A percentile compares a stretch with the other conserved stretches of the same genome.
Conservation (phyloP, 2,113 vertebrate genomes). For the Pluvialis apricaria region DNA sequence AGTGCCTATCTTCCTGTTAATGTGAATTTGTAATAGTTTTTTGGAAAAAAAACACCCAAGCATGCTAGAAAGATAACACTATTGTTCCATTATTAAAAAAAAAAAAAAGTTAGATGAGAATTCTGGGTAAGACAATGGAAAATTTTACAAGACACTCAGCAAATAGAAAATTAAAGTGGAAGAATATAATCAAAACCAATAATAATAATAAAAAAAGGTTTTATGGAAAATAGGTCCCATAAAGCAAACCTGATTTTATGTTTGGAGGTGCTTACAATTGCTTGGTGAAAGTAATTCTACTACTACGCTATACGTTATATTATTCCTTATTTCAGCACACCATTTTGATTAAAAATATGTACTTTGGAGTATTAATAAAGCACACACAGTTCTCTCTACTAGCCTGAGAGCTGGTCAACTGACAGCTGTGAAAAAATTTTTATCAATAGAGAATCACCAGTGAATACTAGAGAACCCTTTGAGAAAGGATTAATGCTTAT, state of each 20-base stretch:
- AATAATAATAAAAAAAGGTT: background rate
- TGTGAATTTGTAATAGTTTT: background rate
- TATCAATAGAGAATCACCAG: background rate
- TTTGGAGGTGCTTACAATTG: background rate
- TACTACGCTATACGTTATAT: background rate
- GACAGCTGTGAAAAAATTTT: background rate
- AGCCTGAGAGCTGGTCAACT: background rate
- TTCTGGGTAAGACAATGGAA: background rate
- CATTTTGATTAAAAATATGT: background rate
- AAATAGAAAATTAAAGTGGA: background rate
- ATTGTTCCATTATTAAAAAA: background rate
- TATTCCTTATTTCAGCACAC: background rate
- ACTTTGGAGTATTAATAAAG: background rate
- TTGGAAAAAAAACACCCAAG: fast-evolving
- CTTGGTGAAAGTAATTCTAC: background rate
- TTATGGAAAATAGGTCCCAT: background rate
- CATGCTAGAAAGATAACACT: background rate
- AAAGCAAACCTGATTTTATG: background rate
- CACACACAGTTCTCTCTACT: background rate
- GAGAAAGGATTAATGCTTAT: background rate
- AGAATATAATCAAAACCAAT: background rate
- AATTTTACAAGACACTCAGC: background rate
- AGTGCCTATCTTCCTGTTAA: background rate
- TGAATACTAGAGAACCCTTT: background rate
- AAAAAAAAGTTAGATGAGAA: fast-evolving